Percentiles rank a stretch among this genome's conserved stretches.
phyloP scores from a whole-genome alignment of 1,140 invertebrate species.

The Globodera rostochiensis region DNA sequence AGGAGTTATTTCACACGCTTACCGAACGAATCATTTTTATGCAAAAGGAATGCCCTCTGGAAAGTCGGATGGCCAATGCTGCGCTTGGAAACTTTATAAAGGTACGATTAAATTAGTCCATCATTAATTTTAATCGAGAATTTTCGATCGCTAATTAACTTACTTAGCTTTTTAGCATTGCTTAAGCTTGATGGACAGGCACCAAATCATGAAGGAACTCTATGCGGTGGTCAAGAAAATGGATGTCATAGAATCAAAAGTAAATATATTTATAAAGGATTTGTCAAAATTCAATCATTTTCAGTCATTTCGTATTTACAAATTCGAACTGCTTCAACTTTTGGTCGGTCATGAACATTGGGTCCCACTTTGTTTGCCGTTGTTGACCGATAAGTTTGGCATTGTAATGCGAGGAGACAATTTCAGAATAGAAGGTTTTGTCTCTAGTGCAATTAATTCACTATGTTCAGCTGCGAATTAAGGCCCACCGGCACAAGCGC shows the following conservation, averaged over 20 bases:
- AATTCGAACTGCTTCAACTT: slow-evolving; percentile 58
- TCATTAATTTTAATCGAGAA: not conserved
- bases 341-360: slow-evolving; percentile 70
- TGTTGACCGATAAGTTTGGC: slow-evolving; percentile 72
- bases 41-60: slow-evolving; percentile 49
- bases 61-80: slow-evolving; percentile 54
- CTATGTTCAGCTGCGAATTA: not conserved
- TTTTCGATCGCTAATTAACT: not conserved
- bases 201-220: slow-evolving; percentile 84
- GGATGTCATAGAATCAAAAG: slow-evolving; percentile 75
- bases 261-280: slow-evolving; percentile 37
- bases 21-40: slow-evolving; percentile 48
- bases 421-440: slow-evolving; percentile 5
- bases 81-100: slow-evolving; percentile 57
- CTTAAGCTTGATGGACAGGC: slow-evolving; percentile 87
- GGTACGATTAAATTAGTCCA: slow-evolving; percentile 14
- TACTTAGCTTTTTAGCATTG: slow-evolving; percentile 74
- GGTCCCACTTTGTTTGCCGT: slow-evolving; percentile 73
- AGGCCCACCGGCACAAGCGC: slow-evolving; percentile 15
- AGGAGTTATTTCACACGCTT: slow-evolving; percentile 32
- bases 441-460: not conserved
- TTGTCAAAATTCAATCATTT: slow-evolving; percentile 16
- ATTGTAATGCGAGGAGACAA: slow-evolving; percentile 62
- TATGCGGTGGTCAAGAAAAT: slow-evolving; percentile 84
- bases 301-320: slow-evolving; percentile 54